Base-by-base conservation (phyloP, 2,888 invertebrate genomes). In the Epinotia ramella region DNA sequence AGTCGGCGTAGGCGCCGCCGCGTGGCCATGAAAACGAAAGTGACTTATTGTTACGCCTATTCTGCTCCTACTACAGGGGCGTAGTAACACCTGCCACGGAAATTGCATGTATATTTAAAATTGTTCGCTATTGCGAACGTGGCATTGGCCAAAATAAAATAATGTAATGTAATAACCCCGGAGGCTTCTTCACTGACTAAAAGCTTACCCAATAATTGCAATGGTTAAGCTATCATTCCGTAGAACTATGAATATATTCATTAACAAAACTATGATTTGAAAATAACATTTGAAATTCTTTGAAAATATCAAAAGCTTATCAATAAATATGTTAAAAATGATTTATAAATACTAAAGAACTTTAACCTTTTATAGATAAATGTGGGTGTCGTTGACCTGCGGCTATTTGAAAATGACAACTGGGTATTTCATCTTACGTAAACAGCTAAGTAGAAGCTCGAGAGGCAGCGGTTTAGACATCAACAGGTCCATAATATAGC, bases 11-110 rank as follows among this genome's bases (percentile, higher is more conserved):
- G 76, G 71, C 65, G 69, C 53, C n/a, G 73, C 66, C 53, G 66
- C 87, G 87, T 79, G 85, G 81, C 79, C 83, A 83, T 80, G 84
- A 89, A 89, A 88, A 86, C 81, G 88, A 89, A 89, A 90, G 90
- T 87, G 81, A 77, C 81, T 76, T 79, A 73, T 79, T 78, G 71
- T 78, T 78, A 78, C 80, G 73, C 79, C 81, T 83, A 84, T 84
- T 84, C 82, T 83, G 80, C 80, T 81, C 79, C 77, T 75, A 80
- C 70, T 80, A 73, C 78, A 79, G 82, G 79, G 79, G 83, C 81
- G 84, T 85, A 82, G 82, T 79, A 83, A 86, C 84, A 87, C 85
- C 85, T 86, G 83, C 84, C 85, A 86, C 82, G 83, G 85, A 86
- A 86, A 87, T 84, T 84, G 85, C 83, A 83, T 78, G 68, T 79